Conservation (phyloP, 2,113 vertebrate species). For the Mus pahari region DNA sequence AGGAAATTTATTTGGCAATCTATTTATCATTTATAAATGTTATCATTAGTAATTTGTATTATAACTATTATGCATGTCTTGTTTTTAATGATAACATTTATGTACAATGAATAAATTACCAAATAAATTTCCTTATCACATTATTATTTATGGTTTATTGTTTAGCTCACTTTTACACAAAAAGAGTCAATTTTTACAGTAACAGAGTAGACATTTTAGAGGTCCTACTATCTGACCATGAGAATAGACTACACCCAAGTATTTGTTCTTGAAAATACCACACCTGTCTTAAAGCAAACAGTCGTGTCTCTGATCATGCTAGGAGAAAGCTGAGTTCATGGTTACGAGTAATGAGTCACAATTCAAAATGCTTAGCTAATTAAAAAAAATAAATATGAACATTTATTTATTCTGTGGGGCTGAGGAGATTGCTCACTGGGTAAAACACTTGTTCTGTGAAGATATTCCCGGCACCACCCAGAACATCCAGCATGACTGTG, state of each 20-base stretch:
- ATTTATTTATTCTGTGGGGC: background rate
- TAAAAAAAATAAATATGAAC: background rate
- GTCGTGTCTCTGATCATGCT: too few relatives aligned
- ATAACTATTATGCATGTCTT: background rate
- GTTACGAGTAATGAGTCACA: background rate
- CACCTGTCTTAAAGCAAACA: background rate
- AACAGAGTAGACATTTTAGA: background rate
- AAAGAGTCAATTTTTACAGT: too few relatives aligned
- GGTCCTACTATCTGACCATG: background rate
- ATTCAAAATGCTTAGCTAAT: background rate
- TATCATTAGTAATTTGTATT: background rate
- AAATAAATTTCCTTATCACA: background rate
- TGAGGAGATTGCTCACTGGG: background rate
- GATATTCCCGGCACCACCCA: background rate
- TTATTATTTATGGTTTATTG: background rate
- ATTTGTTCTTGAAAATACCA: background rate
- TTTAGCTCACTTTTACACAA: background rate
- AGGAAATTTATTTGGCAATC: background rate
- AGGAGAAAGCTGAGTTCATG: background rate
- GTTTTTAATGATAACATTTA: background rate
- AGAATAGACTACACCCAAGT: background rate
- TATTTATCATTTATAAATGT: background rate
- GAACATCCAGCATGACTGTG: background rate
- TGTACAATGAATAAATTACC: too few relatives aligned
- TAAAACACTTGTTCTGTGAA: background rate